Evolutionary conservation across 92 coral and sea anemone species (phyloP).

Genomic region (Metridium senile): DNA sequence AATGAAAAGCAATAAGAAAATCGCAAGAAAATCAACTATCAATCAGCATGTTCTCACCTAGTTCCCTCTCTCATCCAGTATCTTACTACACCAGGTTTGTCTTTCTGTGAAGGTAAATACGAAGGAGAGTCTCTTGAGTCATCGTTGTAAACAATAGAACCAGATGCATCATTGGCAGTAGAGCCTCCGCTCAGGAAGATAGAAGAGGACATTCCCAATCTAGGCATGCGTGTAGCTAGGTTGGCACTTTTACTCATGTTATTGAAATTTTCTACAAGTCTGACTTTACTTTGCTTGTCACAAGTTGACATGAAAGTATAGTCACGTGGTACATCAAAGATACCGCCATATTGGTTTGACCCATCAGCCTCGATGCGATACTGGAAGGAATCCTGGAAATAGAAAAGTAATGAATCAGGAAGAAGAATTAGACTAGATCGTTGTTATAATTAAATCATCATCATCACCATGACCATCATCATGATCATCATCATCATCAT

Average conservation of each 20-base stretch:
- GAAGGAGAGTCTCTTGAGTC: conserved; percentile 1
- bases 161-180: conserved; percentile 25
- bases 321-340: conserved; percentile 44
- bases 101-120: conserved; percentile 25
- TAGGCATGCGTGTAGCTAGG: conserved; percentile 37
- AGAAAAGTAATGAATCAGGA: background rate
- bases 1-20: too few relatives aligned
- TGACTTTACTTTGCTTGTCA: conserved; percentile 30
- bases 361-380: conserved; percentile 67
- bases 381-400: conserved; percentile 48
- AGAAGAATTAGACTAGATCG: background rate
- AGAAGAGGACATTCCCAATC: conserved; percentile 15
- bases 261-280: conserved; percentile 33
- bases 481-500: too few relatives aligned
- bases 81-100: conserved; percentile 29
- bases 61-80: conserved; percentile 57
- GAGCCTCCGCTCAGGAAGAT: conserved; percentile 35
- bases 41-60: too few relatives aligned
- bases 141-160: conserved; percentile 31
- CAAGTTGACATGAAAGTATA: conserved; percentile 35
- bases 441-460: background rate
- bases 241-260: conserved; percentile 2
- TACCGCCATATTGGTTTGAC: conserved; percentile 46
- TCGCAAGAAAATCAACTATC: too few relatives aligned
- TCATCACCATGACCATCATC: background rate